These are phyloP conservation scores for Ectemnius lituratus DNA, from an alignment of 2,888 invertebrate species.

Conservation along the genomic window DNA sequence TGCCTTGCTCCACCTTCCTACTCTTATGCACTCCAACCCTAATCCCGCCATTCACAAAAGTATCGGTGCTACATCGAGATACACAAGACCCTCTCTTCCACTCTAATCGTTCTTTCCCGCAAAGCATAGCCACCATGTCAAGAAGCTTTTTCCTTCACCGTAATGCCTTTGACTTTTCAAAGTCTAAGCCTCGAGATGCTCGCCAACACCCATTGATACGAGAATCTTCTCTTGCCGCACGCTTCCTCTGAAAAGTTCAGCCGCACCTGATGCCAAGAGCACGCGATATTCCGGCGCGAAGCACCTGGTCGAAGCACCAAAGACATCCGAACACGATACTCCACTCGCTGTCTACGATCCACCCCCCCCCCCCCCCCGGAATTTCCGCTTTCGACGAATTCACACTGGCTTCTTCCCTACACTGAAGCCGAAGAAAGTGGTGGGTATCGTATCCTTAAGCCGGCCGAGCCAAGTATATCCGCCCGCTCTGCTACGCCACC, in stretches of 20 bases:
- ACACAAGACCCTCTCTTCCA: too few species aligned
- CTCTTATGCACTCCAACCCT: too few species aligned
- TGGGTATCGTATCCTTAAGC: constrained; percentile 28
- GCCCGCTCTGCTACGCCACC: background rate
- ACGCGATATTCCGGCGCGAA: background rate
- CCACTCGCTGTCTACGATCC: constrained; percentile 61
- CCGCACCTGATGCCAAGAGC: too few species aligned
- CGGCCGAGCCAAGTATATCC: constrained; percentile 43
- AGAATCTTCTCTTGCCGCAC: background rate
- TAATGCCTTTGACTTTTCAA: constrained; percentile 3
- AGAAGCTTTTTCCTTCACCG: background rate
- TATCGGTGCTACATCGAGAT: too few species aligned
- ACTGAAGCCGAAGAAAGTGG: background rate
- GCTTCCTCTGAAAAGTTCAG: too few species aligned
- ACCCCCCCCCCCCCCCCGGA: constrained; percentile 44
- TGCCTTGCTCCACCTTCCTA: background rate
- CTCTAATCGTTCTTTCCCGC: too few species aligned
- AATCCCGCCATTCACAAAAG: too few species aligned
- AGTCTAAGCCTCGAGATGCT: background rate
- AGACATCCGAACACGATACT: constrained; percentile 63
- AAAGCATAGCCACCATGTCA: background rate
- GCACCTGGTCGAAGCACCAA: constrained; percentile 22
- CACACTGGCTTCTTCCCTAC: background rate
- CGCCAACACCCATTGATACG: background rate
- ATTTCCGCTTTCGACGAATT: constrained; percentile 54